Conservation (phyloP, 2,888 invertebrate species). For the Volucella inanis region DNA sequence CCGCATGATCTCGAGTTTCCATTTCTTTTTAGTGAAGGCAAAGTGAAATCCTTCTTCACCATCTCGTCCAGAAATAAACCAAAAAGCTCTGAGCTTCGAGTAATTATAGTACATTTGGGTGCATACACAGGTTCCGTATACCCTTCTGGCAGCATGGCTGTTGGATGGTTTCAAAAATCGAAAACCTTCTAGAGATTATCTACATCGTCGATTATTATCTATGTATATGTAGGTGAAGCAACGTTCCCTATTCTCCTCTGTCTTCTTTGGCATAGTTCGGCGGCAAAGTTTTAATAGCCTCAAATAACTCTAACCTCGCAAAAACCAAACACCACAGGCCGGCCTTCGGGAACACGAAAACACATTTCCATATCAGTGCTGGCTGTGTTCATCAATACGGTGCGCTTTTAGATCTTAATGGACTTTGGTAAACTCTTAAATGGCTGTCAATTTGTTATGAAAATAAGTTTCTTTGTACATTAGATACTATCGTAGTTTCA, state of each 20-base stretch:
- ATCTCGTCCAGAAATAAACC: conserved; percentile 52
- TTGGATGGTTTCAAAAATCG: conserved; percentile 12
- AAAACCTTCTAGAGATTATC: conserved; percentile 47
- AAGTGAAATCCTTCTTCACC: conserved; percentile 30
- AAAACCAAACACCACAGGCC: conserved; percentile 2
- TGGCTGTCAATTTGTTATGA: conserved; percentile 48
- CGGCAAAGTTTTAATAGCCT: conserved; percentile 63
- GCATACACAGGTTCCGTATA: not conserved
- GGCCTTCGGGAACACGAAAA: conserved; percentile 10
- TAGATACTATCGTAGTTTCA: not conserved
- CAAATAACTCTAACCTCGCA: conserved; percentile 42
- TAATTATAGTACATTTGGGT: conserved; percentile 43
- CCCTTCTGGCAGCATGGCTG: not conserved
- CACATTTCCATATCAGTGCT: conserved; percentile 6
- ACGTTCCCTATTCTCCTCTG: conserved; percentile 50
- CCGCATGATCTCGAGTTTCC: conserved; percentile 41
- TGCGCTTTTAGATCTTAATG: conserved; percentile 52
- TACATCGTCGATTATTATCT: conserved; percentile 56
- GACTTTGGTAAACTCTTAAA: conserved; percentile 51
- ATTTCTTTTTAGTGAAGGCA: conserved; percentile 10
- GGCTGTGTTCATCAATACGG: conserved; percentile 32
- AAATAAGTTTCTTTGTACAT: conserved; percentile 6
- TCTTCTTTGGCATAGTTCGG: conserved; percentile 16
- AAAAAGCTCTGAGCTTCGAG: conserved; percentile 10
- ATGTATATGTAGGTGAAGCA: conserved; percentile 26